Conservation (phyloP, 2,797 vertebrate genomes). For the Cuniculus paca region DNA sequence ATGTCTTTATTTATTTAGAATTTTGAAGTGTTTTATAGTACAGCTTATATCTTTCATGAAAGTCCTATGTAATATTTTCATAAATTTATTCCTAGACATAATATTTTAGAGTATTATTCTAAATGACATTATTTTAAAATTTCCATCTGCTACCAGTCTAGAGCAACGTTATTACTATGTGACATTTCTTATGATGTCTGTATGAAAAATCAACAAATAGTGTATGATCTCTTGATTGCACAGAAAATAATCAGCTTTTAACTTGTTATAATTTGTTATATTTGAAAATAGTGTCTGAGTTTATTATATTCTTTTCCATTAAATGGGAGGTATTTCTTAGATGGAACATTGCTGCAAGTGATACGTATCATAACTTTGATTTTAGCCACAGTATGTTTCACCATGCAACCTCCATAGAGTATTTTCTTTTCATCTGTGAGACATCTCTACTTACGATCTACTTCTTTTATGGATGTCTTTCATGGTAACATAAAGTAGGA, state of each 20-base stretch:
- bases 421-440: background rate
- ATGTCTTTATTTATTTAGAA: background rate
- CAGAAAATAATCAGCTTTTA: background rate
- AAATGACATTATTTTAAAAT: conserved; percentile 34
- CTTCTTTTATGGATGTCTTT: background rate
- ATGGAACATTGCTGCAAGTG: background rate
- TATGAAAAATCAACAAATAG: background rate
- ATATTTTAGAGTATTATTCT: background rate
- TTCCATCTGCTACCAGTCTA: conserved; percentile 5
- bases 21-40: background rate
- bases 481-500: background rate
- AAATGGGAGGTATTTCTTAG: background rate
- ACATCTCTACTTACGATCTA: background rate
- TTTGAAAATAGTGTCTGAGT: background rate
- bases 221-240: background rate
- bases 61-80: background rate
- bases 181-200: background rate
- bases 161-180: background rate
- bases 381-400: background rate
- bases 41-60: background rate
- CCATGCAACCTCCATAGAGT: background rate
- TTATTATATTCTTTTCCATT: background rate
- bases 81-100: conserved; percentile 25
- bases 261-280: background rate
- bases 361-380: background rate